Base-by-base conservation (phyloP, 2,888 invertebrate genomes). In the Gisinianus flammeolus region DNA sequence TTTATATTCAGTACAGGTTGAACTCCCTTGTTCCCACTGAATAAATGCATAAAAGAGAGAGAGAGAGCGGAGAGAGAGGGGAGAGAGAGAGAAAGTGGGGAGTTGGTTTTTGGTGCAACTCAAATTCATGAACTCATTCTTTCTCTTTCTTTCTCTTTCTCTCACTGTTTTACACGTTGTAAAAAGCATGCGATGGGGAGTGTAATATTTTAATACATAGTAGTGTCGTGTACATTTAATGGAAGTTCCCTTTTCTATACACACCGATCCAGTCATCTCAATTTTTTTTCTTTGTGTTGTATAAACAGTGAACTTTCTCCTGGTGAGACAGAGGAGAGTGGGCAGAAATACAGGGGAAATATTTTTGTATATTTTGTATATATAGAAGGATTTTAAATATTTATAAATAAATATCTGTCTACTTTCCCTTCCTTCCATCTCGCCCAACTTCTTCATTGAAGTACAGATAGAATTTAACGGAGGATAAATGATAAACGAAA, bases 141-240 rank as follows among this genome's bases (percentile, higher is more conserved):
- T 2, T 24, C 6, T n/a, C 62, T 26, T 1, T 1, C 28, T 62
- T 26, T 62, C 12, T 24, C 2, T 8, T 3, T 54, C 54, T 16
- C 16, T 54, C n/a, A 16, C 54, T n/a, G 3, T 10, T 16, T 16
- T 6, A 10, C 44, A 44, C 8, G 16, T 19, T 54, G 19, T 54
- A 54, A 54, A n/a, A 54, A n/a, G 54, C 54, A 19, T 54, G 54
- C 54, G 16, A 54, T n/a, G 54, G 16, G n/a, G 54, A 54, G 16
- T n/a, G 54, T 54, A 54, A 54, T 54, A 54, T 54, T 54, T 54
- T 54, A 54, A n/a, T n/a, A 54, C n/a, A n/a, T n/a, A n/a, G n/a
- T n/a, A 54, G 54, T 54, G n/a, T n/a, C 16, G n/a, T 54, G 54
- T 54, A n/a, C 16, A 54, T 54, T 54, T 54, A 54, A 54, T 54